Base-by-base conservation (phyloP, 2,797 vertebrate species). In the Novumbra hubbsi region DNA sequence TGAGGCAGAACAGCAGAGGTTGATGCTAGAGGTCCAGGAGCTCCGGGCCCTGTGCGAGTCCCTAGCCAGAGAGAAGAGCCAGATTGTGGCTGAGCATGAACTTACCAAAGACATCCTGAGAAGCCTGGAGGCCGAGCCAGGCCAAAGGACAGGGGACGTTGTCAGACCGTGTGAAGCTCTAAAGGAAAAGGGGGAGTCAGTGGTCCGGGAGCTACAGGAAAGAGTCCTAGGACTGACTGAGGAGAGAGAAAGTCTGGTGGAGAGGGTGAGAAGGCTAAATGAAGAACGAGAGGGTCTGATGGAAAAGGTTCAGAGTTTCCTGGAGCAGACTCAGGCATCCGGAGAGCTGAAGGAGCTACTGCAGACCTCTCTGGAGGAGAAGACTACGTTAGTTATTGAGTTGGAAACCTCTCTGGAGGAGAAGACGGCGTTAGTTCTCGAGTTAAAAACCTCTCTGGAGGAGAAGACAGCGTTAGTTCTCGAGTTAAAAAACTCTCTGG, bases 61-160 rank as follows among this genome's bases (percentile, higher is more conserved):
- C 16, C 80, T 95, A 76, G 87, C 85, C 73, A 87, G 83, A 70
- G 96, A 98, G 85, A 96, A 94, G 79, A 92, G 96, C 72, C 91
- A 93, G 73, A 94, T 93, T 8, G 45, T 94, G 72, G 85, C 83
- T 69, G 96, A 91, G 83, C 97, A 94, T 77, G 91, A 96, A 48
- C 92, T 90, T 78, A 92, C 96, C 73, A 91, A 89, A 80, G 92
- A 94, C 79, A 93, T 94, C 24, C 92, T 97, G 86, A 92, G 93
- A 88, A 91, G 85, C 72, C 85, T 97, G 60, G 95, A 97, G 80
- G 75, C 89, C 41, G 95, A 98, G 77, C 86, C 98, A 5, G 91
- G 91, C 1, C 94, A 96, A 84, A 95, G 93, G 74, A 96, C 95
- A 27, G 92, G 93, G 41, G 92, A 95, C 80, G 95, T 98, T 86